Conservation (phyloP, 1,140 invertebrate species). For the Orius insidiosus region DNA sequence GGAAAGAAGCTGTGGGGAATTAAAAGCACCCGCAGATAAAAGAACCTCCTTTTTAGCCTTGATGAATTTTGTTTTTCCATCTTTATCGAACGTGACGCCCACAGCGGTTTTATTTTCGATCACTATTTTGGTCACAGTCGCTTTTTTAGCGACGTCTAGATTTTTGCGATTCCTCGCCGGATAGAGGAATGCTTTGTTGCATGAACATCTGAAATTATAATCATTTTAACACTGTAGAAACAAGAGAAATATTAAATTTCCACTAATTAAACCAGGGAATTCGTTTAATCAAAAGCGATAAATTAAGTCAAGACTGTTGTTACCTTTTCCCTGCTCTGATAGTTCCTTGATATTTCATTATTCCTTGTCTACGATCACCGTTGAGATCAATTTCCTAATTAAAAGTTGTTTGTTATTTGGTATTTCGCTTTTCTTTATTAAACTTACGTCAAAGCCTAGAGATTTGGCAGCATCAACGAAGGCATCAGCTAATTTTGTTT, state of each 20-base stretch:
- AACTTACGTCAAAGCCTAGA: neutral
- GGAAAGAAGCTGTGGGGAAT: constrained; percentile 14
- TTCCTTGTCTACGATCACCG: constrained; percentile 22
- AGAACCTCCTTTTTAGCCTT: constrained; percentile 17
- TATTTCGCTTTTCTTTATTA: neutral
- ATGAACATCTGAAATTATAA: constrained; percentile 39
- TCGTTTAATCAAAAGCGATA: no score
- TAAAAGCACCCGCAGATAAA: constrained; percentile 16
- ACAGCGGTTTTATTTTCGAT: constrained; percentile 20
- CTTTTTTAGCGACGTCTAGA: constrained; percentile 31
- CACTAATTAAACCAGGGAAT: no score
- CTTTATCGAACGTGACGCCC: constrained; percentile 31
- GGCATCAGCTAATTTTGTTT: neutral
- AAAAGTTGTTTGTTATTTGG: constrained; percentile 25
- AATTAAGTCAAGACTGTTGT: no score
- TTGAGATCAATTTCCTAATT: constrained; percentile 28
- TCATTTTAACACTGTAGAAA: no score
- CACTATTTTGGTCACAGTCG: constrained; percentile 18
- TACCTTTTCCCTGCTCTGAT: constrained; percentile 24
- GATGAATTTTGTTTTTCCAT: constrained; percentile 8
- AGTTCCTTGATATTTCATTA: constrained; percentile 31
- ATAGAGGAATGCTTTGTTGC: constrained; percentile 38
- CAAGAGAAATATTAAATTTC: no score
- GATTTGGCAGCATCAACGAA: neutral
- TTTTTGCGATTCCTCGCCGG: constrained; percentile 35